Evolutionary conservation across 35 echinoderm and acorn worm species (phyloP).

Genomic region (Lytechinus pictus): DNA sequence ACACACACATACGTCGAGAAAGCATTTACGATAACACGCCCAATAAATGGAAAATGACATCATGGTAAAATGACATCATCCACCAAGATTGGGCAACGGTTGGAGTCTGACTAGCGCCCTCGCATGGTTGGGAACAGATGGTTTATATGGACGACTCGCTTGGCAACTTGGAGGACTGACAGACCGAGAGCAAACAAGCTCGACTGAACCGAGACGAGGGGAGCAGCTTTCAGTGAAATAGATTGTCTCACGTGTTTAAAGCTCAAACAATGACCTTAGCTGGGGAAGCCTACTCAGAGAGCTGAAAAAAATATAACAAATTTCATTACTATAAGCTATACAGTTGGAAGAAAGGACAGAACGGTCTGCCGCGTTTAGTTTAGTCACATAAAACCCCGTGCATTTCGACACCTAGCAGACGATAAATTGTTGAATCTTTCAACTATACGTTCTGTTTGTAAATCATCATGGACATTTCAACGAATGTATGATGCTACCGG

Average conservation of each 20-base stretch:
- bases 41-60: background rate
- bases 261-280: background rate
- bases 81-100: background rate
- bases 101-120: background rate
- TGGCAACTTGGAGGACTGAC: background rate
- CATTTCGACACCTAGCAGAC: background rate
- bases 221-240: background rate
- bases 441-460: background rate
- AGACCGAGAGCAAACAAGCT: background rate
- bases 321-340: background rate
- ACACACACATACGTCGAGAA: background rate
- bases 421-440: background rate
- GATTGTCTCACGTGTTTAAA: background rate
- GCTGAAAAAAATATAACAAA: background rate
- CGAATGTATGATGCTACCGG: background rate
- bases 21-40: background rate
- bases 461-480: background rate
- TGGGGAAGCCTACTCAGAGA: background rate
- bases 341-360: background rate
- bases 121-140: background rate
- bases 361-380: background rate
- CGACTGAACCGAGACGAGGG: background rate
- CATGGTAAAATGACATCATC: conserved; percentile 11
- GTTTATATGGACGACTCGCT: background rate
- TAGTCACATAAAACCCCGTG: background rate